These are phyloP conservation scores for Heteromyza rotundicornis DNA, from an alignment of 2,888 invertebrate genomes.

Conservation along the genomic window DNA sequence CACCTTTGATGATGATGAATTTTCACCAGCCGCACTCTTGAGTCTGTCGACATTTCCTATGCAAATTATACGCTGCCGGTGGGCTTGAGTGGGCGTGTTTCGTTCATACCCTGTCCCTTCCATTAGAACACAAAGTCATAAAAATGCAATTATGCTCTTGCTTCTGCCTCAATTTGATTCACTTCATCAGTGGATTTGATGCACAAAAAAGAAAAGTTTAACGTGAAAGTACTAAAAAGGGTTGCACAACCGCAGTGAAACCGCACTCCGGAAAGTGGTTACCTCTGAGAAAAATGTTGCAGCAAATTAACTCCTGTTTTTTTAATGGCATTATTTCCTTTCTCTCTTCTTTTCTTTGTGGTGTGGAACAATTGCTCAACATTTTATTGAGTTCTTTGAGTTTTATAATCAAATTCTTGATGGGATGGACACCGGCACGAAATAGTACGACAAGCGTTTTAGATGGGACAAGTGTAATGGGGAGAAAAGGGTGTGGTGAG, in stretches of 20 bases:
- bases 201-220: background rate
- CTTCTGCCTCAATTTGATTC: slow-evolving; percentile 45
- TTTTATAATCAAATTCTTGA: background rate
- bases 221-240: background rate
- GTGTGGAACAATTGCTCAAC: background rate
- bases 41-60: background rate
- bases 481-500: too few relatives aligned
- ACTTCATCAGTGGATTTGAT: slow-evolving; percentile 44
- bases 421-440: too few relatives aligned
- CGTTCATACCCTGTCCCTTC: background rate
- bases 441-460: too few relatives aligned
- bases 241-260: background rate
- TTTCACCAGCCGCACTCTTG: slow-evolving; percentile 27
- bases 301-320: slow-evolving; percentile 3
- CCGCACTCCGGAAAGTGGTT: background rate
- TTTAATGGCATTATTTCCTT: too few relatives aligned
- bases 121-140: slow-evolving; percentile 43
- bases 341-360: too few relatives aligned
- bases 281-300: background rate
- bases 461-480: too few relatives aligned
- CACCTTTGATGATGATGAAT: slow-evolving; percentile 56
- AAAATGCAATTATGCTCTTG: slow-evolving; percentile 52
- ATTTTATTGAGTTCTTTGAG: background rate
- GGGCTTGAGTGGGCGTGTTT: background rate
- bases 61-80: background rate